phyloP scores from a whole-genome alignment of 2,797 vertebrate species.

The Anguilla obscura region DNA sequence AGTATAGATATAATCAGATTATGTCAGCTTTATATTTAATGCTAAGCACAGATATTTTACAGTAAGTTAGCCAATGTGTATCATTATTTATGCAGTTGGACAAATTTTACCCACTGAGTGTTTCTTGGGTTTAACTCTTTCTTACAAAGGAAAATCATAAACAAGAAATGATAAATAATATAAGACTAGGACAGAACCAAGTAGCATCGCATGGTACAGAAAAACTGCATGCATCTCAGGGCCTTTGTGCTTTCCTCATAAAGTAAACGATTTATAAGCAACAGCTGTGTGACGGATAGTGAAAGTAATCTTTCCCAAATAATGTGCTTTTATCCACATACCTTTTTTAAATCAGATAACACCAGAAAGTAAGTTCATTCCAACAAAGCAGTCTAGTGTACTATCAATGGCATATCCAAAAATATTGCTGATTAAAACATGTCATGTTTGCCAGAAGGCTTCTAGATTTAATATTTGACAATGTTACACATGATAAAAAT shows the following conservation, averaged over 20 bases:
- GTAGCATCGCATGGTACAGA: background rate
- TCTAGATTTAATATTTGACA: slow-evolving; percentile 9
- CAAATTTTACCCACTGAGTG: background rate
- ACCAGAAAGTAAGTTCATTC: background rate
- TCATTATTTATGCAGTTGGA: background rate
- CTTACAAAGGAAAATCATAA: background rate
- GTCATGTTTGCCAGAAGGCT: slow-evolving; percentile 18
- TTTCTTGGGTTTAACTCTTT: background rate
- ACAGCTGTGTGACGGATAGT: background rate
- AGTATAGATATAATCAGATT: background rate
- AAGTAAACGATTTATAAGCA: background rate
- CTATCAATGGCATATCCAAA: background rate
- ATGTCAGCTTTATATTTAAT: background rate
- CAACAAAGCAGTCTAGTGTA: background rate
- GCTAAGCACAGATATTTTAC: background rate
- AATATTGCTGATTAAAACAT: slow-evolving; percentile 8
- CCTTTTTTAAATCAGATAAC: background rate
- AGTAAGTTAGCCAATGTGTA: background rate
- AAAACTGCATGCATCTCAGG: background rate
- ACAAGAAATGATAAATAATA: background rate
- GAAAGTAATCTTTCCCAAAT: background rate
- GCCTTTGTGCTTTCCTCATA: background rate
- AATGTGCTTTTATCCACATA: background rate
- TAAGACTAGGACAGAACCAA: background rate
- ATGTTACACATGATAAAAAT: background rate